Percentiles rank a stretch among this genome's conserved stretches.
Conservation (phyloP, 2,797 vertebrate species). For the Gambusia yucatana region DNA sequence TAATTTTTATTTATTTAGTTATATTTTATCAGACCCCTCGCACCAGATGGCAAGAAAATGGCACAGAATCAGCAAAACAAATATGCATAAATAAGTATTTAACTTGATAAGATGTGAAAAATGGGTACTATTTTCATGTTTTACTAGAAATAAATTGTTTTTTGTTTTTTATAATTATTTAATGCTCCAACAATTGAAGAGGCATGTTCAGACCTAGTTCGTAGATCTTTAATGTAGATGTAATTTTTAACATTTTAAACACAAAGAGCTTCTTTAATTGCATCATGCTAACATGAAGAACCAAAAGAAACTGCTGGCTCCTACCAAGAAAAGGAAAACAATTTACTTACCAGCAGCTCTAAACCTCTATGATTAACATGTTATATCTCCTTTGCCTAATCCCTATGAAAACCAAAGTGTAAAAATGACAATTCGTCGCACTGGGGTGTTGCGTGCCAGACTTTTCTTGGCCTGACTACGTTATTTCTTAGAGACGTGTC, state of each 20-base stretch:
- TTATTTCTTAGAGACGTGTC: conserved; percentile 1
- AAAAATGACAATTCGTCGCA: conserved; percentile 10
- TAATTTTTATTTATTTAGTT: background rate
- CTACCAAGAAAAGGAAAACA: conserved; percentile 9
- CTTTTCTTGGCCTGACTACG: conserved; percentile 3
- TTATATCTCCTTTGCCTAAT: conserved; percentile 22
- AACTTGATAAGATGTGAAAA: background rate
- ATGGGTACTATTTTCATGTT: background rate
- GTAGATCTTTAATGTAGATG: background rate
- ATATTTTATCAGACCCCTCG: too few relatives aligned
- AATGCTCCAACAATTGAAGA: background rate
- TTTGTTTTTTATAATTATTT: background rate
- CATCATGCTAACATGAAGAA: background rate
- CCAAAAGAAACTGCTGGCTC: conserved; percentile 5
- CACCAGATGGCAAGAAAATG: too few relatives aligned
- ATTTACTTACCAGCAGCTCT: conserved; percentile 16
- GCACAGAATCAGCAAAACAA: too few relatives aligned
- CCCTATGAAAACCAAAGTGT: conserved; percentile 15
- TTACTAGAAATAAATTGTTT: background rate
- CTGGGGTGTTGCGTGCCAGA: background rate
- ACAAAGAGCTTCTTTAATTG: background rate
- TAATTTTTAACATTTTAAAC: background rate
- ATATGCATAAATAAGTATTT: too few relatives aligned
- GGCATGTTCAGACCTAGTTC: background rate
- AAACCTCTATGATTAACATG: conserved; percentile 15